Evolutionary conservation across 2,797 vertebrate species (phyloP), one percentile per base, ranked within the genome.

Genomic region (Austrolebias charrua): DNA sequence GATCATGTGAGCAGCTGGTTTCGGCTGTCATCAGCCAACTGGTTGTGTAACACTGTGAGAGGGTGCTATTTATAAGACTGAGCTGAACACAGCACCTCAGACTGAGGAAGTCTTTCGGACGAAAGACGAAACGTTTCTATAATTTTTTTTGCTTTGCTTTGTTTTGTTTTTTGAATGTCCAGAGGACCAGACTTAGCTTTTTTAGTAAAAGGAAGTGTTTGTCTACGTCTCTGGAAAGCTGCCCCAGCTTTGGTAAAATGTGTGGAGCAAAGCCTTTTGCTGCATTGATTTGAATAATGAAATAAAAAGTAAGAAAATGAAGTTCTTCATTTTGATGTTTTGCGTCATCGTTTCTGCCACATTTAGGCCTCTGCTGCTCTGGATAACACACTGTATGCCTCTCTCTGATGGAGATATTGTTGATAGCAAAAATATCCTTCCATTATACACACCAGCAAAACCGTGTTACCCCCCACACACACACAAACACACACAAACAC

Each of bases 371-470:
- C 35, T 3, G 5, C 51, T 54, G 56, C 54, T 72, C 56, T 53
- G 40, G 6, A 49, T 64, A 67, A 63, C 64, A 50, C 28, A 19
- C 33, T 58, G 53, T 60, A 61, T 10, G 49, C 48, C 63, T 69
- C 61, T 66, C 57, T 59, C 68, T 14, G 7, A 78, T 53, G 59
- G 60, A 58, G 64, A 4, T 53, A 68, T 58, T 58, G 68, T 63
- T 75, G 50, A 79, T 71, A 66, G 66, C 50, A 52, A 82, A 84
- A 24, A 80, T 73, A 73, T 75, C 73, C 66, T 66, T 66, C 4
- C 10, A 51, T 73, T 33, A 24, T 83, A 65, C 70, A 69, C 63
- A 83, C 64, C 76, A 77, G 75, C 76, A 45, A 33, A 75, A 71
- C 63, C 65, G 72, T 77, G 68, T 76, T 80, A 72, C 73, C 71